Evolutionary conservation across 2,888 invertebrate genomes (phyloP).

Genomic region (Siphlonurus alternatus): DNA sequence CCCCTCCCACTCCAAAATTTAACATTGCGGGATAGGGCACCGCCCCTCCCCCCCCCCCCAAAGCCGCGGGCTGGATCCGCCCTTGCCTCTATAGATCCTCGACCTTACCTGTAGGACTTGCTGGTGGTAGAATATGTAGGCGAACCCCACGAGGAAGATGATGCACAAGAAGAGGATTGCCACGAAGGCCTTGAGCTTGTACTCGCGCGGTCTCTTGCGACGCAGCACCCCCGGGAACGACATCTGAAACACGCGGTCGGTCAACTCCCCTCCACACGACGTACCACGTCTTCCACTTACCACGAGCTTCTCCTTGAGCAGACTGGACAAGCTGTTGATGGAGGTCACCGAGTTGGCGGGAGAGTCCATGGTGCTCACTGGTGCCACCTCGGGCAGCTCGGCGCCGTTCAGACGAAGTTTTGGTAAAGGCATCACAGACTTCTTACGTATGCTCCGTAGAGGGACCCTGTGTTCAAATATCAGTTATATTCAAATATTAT

Average conservation of each 20-base stretch:
- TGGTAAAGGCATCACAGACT: slow-evolving; percentile 39
- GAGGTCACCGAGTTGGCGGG: slow-evolving; percentile 67
- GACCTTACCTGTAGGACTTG: slow-evolving; percentile 47
- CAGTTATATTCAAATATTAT: no score
- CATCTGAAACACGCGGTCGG: no score
- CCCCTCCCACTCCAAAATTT: no score
- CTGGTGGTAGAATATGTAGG: slow-evolving; percentile 68
- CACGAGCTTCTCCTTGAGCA: slow-evolving; percentile 68
- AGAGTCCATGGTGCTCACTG: slow-evolving; percentile 38
- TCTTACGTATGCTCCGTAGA: slow-evolving; percentile 41
- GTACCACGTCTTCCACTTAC: no score
- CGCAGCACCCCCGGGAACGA: slow-evolving; percentile 55
- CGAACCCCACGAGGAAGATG: slow-evolving; percentile 64
- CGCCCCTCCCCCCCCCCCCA: no score
- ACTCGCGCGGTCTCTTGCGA: slow-evolving; percentile 50
- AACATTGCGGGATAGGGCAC: no score
- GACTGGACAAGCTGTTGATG: slow-evolving; percentile 66
- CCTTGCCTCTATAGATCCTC: no score
- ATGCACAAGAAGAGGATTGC: slow-evolving; percentile 63
- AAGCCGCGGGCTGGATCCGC: no score
- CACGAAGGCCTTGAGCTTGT: slow-evolving; percentile 66
- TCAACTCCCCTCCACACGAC: no score
- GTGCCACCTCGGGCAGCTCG: slow-evolving; percentile 35
- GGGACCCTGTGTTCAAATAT: slow-evolving; percentile 37
- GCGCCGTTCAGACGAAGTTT: slow-evolving; percentile 28